Evolutionary conservation across 35 echinoderm and acorn worm species (phyloP), one percentile per base, ranked within the genome.

Genomic region (Ophiothrix spiculata): DNA sequence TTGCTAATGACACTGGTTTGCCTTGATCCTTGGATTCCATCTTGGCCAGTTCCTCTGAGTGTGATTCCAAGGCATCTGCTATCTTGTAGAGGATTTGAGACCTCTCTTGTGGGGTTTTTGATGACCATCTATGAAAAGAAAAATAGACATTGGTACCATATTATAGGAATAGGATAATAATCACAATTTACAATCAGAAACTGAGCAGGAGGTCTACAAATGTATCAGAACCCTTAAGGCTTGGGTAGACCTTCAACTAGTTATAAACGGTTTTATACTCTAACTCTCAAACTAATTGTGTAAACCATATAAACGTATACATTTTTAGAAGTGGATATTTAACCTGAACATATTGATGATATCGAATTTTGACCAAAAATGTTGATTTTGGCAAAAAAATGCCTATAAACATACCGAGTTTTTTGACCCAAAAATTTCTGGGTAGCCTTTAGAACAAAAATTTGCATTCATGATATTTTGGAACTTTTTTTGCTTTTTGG

Each of bases 1-100:
- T 99, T 41, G 96, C 89, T 49, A 99, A 46, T 79, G 88, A 91
- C 56, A 94, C 91, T n/a, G 96, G 92, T 79, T 99, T 99, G 28
- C 96, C 96, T 76, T 99, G 96, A 75, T 99, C 96, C 32, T 56
- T 35, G 11, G 96, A 99, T 40, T 99, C 96, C 37, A 76, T 45
- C 39, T 86, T 29, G 10, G 92, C 96, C 56, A 99, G 82, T 36
- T 99, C 92, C 0, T 91, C 86, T 17, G 87, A 82, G 33, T 87
- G 86, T 21, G 89, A 82, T 76, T 99, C 91, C 8, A 99, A 46
- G 10, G 92, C 35, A 56, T 99, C 96, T 0, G 96, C 96, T 37
- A 99, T 91, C 76, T 94, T 91, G 38, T 89, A 80, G 81, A 99
- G 75, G 15, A 94, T 75, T 13, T 64, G 28, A 13, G 86, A 90